Base-by-base conservation (phyloP, 2,797 vertebrate genomes). In the Chromis chromis region DNA sequence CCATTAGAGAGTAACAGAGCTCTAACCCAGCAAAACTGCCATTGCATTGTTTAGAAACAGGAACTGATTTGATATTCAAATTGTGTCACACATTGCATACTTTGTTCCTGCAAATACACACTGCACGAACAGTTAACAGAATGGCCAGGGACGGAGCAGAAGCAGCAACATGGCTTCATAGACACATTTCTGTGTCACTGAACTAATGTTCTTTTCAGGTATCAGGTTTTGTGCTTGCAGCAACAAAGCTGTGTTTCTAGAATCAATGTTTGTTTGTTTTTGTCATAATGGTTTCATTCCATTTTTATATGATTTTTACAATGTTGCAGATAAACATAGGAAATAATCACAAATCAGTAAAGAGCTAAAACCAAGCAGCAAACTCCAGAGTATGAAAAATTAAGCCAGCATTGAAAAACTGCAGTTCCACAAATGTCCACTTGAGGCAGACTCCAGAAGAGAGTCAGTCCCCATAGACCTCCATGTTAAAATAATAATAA, bases 51-150 rank as follows among this genome's bases (percentile, higher is more conserved):
- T 36, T 13, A 55, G 28, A 76, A 83, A 81, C 12, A 7, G 46
- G 74, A 57, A 52, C 28, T 62, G 14, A 87, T 87, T 93, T 90
- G 84, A 53, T 78, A 85, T 85, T 85, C 83, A 89, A 88, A 91
- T 87, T 46, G n/a, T 55, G 19, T 39, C 5, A 4, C 16, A 55
- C 36, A 62, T 75, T 46, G 24, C 33, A 52, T 50, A 70, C 19
- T 42, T 82, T 52, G 48, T 56, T 79, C 8, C 50, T 74, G 46
- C 14, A 62, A 83, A 79, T 57, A 27, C 28, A 62, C 31, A 44
- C 6, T 25, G 19, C 5, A 14, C 53, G 24, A 66, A 76, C 55
- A 49, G 21, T 27, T 11, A 27, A 36, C 31, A 19, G 10, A 36
- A 44, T 2, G 42, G 42, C 16, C 42, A 44, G 19, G 7, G 9